Base-by-base conservation (phyloP, 1,140 invertebrate genomes). In the Cyclina sinensis region DNA sequence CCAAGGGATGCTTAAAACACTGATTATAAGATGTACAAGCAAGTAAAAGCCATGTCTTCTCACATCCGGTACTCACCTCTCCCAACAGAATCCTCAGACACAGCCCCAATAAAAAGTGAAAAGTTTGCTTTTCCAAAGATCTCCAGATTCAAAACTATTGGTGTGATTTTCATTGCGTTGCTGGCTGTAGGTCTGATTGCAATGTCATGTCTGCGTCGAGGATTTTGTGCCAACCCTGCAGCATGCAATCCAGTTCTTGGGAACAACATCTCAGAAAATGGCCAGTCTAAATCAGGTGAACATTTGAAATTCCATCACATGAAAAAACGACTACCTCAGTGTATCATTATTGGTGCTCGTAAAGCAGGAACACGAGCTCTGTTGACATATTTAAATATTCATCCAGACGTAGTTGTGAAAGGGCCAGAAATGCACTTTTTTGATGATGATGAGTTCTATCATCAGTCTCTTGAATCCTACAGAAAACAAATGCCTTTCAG, bases 291-390 rank as follows among this genome's bases (percentile, higher is more conserved):
- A 18, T 24, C 21, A 51, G 27, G 14, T 21, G 46, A 51, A 48
- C 81, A 51, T 46, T 18, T 84, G 32, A 65, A 65, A 54, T 68
- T 79, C 5, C 46, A 81, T 35, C 62, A 89, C 27, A 65, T 76
- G 88, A 85, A 89, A 62, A 65, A 57, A 70, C 82, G 90, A 0
- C 90, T 95, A 30, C 94, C 94, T 39, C 91, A 94, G 51, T 94
- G 92, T 68, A 91, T 95, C 57, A 95, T 96, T 11, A 96, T 96
- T 62, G 96, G 96, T 35, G 96, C 94, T 1, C 89, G 95, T 21
- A 96, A 96, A 89, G 95, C 94, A 9, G 96, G 96, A 12, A 96
- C 96, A 0, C 85, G 96, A 57, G 96, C 96, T 14, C 91, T 96
- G 59, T 91, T 96, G 2, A 93, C 94, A 21, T 96, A 95, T 54